phyloP scores from a whole-genome alignment of 1,140 invertebrate genomes.

The Solen grandis region DNA sequence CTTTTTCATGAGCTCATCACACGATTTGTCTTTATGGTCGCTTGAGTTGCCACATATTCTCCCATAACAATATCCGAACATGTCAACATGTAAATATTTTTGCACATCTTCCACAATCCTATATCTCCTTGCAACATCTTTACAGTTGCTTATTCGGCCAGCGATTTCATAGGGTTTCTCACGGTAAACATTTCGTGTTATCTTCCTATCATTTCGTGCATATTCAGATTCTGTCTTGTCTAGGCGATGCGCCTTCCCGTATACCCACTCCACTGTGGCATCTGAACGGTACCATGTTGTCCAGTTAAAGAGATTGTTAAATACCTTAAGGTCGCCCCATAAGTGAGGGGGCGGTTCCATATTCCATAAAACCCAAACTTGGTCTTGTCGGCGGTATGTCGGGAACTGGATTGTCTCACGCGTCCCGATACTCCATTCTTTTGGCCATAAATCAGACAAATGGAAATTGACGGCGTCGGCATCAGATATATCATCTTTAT shows the following conservation, averaged over 20 bases:
- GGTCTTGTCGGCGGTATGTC: conserved; percentile 49
- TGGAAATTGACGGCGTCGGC: conserved; percentile 74
- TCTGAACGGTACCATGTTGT: conserved; percentile 69
- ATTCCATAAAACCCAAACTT: conserved; percentile 69
- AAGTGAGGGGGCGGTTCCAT: conserved; percentile 68
- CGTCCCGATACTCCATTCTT: conserved; percentile 26
- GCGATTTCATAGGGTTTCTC: conserved; percentile 78
- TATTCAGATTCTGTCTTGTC: conserved; percentile 9
- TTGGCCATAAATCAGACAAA: conserved; percentile 60
- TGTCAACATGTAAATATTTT: conserved; percentile 83
- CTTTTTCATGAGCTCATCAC: conserved; percentile 76
- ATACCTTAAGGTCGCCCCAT: conserved; percentile 52
- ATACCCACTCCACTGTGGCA: conserved; percentile 64
- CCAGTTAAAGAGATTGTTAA: conserved; percentile 69
- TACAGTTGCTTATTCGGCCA: conserved; percentile 86
- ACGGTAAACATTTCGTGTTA: conserved; percentile 39
- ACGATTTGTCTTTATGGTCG: conserved; percentile 58
- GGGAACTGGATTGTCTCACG: conserved; percentile 56
- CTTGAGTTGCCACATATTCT: conserved; percentile 62
- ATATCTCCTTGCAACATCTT: conserved; percentile 82
- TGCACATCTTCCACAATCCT: conserved; percentile 82
- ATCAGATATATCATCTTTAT: conserved; percentile 55
- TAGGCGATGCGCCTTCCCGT: conserved; percentile 56
- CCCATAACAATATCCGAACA: conserved; percentile 83
- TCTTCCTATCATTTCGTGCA: conserved; percentile 12